A percentile compares a stretch with the other conserved stretches of the same genome.
Evolutionary conservation across 30 jellyfish, hydroid and myxozoan species (phyloP).

Genomic region (Chrysaora quinquecirrha): DNA sequence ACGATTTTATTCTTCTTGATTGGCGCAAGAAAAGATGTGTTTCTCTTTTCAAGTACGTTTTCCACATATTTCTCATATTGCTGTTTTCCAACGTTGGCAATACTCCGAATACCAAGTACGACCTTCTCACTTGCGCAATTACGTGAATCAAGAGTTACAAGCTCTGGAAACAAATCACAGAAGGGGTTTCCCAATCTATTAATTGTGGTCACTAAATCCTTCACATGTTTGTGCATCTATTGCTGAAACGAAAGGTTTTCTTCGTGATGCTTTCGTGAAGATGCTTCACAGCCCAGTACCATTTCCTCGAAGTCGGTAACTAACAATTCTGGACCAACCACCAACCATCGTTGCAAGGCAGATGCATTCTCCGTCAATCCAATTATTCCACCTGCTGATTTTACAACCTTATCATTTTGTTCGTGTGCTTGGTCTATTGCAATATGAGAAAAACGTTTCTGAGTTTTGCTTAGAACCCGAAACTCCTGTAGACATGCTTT

Average conservation of each 20-base stretch:
- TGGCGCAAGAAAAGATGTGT: slow-evolving; percentile 11
- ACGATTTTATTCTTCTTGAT: slow-evolving; percentile 8
- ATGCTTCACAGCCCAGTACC: slow-evolving; percentile 9
- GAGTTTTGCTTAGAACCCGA: slow-evolving; percentile 11
- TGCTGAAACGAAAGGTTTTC: slow-evolving; percentile 7
- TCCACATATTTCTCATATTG: slow-evolving; percentile 14
- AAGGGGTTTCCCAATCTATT: slow-evolving; percentile 15
- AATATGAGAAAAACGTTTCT: slow-evolving; percentile 18
- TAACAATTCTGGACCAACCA: slow-evolving; percentile 24
- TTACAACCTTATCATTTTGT: slow-evolving; percentile 2
- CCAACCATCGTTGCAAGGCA: slow-evolving; percentile 14
- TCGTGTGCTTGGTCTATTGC: slow-evolving; percentile 37
- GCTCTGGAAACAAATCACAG: slow-evolving; percentile 10
- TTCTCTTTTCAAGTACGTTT: slow-evolving; percentile 16
- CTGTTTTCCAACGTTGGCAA: neutral
- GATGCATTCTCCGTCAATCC: slow-evolving; percentile 12
- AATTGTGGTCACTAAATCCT: neutral
- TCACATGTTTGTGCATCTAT: slow-evolving; percentile 19
- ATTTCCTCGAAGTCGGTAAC: slow-evolving; percentile 11
- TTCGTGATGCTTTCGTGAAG: slow-evolving; percentile 19
- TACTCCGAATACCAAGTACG: slow-evolving; percentile 9
- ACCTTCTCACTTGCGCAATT: slow-evolving; percentile 17
- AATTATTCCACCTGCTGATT: slow-evolving; percentile 17
- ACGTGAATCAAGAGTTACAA: slow-evolving; percentile 5
- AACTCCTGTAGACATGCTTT: slow-evolving; percentile 11